Base-by-base conservation (phyloP, 2,888 invertebrate genomes). In the Vanessa cardui region DNA sequence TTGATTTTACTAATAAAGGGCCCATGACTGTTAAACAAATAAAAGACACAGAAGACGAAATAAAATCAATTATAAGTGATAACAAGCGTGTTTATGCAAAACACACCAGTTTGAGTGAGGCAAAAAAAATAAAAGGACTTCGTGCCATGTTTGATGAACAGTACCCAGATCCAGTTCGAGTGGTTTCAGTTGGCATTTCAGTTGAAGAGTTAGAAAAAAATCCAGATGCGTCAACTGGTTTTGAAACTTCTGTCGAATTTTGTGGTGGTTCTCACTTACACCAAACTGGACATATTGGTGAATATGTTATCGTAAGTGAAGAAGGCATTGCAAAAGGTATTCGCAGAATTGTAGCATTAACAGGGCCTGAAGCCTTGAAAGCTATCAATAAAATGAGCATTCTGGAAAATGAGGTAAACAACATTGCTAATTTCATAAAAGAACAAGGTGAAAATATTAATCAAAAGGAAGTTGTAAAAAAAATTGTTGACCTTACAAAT, bases 291-390 rank as follows among this genome's bases (percentile, higher is more conserved):
- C 99, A 99, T 85, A 97, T 99, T 80, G 98, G 98, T 46, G 96
- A 97, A 78, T 98, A 99, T 90, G 97, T 99, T 1, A 99, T 99
- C 80, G 95, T 98, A 5, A 97, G 97, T 77, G 99, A 99, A 93
- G 99, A 99, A 92, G 99, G 99, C 15, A 99, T 99, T 76, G 98
- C 99, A 58, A 99, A 99, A 91, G 99, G 99, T 66, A 98, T 99
- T 76, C 94, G 99, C 69, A 94, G 99, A 82, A 99, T 99, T 82
- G 98, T 99, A 39, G 99, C 99, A 21, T 89, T 99, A 12, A 99
- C 99, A 45, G 99, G 99, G 0, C 96, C 97, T 5, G 99, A 99
- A 92, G 99, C 99, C 12, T 85, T 94, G 0, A 98, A 97, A 93
- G 98, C 98, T 15, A 83, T 96, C 20, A 97, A 97, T 80, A 96